Evolutionary conservation across 2,797 vertebrate genomes (phyloP).

Genomic region (Phrynocephalus forsythii): DNA sequence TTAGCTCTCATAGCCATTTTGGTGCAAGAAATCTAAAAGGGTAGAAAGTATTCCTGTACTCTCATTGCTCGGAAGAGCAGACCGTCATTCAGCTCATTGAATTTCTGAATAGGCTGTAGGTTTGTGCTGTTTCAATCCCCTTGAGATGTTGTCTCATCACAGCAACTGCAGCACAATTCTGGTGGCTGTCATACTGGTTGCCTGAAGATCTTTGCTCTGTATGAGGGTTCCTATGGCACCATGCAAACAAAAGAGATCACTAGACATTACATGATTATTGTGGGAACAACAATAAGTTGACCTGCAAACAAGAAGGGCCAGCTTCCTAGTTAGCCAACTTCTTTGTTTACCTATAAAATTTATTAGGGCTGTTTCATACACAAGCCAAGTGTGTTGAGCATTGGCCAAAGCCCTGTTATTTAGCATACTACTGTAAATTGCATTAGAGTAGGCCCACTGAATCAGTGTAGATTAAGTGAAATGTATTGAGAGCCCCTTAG

Average conservation of each 20-base stretch:
- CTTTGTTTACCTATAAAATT: not conserved
- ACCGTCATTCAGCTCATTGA: not conserved
- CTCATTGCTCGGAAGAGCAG: not conserved
- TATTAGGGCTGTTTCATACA: not conserved
- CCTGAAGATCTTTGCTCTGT: not conserved
- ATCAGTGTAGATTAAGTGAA: not conserved
- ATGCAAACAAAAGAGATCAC: not conserved
- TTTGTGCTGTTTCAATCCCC: not conserved
- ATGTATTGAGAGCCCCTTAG: not conserved
- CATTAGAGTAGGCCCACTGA: too few relatives aligned
- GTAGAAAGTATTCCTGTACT: not conserved
- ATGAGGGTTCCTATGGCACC: not conserved
- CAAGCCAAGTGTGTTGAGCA: not conserved
- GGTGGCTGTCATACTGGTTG: not conserved
- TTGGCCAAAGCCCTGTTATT: too few relatives aligned
- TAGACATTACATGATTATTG: not conserved
- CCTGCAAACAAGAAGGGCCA: not conserved
- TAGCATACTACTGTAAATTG: too few relatives aligned
- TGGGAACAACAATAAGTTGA: not conserved
- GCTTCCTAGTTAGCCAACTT: not conserved
- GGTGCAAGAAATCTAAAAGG: not conserved
- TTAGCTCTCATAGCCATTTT: not conserved
- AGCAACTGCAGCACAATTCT: not conserved
- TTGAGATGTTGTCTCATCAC: not conserved
- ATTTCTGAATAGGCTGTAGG: not conserved